A percentile compares a stretch with the other conserved stretches of the same genome.
Evolutionary conservation across 2,113 vertebrate genomes (phyloP).

Genomic region (Atlantisia rogersi): DNA sequence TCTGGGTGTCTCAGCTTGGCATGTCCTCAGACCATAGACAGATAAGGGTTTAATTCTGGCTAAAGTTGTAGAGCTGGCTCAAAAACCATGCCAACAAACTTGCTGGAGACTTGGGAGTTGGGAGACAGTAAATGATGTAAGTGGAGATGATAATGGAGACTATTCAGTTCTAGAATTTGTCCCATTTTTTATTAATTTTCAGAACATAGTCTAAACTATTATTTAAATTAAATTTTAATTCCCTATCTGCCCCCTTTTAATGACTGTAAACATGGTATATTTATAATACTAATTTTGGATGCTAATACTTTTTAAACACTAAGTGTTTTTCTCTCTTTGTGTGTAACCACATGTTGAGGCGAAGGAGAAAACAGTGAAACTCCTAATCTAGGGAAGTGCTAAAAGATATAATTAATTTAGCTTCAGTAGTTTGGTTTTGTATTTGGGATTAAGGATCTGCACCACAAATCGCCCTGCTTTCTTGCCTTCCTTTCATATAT

Average conservation of each 20-base stretch:
- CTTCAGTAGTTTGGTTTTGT: neutral
- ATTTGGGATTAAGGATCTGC: neutral
- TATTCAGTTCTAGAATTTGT: neutral
- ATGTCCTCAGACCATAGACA: neutral
- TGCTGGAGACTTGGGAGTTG: neutral
- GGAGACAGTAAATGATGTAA: neutral
- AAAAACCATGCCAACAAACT: neutral
- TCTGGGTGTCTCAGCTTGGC: neutral
- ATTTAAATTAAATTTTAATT: neutral
- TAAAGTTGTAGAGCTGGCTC: neutral
- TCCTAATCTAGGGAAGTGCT: neutral
- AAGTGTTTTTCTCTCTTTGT: neutral
- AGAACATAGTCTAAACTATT: neutral
- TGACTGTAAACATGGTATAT: neutral
- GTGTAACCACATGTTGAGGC: neutral
- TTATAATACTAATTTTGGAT: neutral
- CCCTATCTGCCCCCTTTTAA: neutral
- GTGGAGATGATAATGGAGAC: neutral
- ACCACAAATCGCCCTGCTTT: neutral
- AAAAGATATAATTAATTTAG: neutral
- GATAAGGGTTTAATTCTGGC: neutral
- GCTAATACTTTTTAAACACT: neutral
- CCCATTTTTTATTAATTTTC: neutral
- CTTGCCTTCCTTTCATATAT: neutral
- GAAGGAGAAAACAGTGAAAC: neutral